Evolutionary conservation across 2,888 invertebrate species (phyloP), one percentile per base, ranked within the genome.

Genomic region (Heliconius cydno): DNA sequence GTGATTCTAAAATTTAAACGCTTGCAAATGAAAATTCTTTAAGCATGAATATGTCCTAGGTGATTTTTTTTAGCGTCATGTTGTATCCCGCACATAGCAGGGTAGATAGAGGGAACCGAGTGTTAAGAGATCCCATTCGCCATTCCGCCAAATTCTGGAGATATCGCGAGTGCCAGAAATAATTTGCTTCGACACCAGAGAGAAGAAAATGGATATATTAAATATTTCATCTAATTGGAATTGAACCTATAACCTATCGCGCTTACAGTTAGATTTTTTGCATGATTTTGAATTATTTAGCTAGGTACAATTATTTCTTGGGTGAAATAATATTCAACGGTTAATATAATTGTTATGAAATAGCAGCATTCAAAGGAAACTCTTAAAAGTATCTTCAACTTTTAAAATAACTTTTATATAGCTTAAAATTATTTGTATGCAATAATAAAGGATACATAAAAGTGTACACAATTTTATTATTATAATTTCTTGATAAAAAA

Each of bases 1-100:
- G 78, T 74, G 75, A 75, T 75, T 75, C 68, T 41, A 34, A 66
- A 78, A 75, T 66, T 75, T 66, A 28, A 65, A 66, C 22, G 41
- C 19, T 65, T 28, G 4, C 63, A 28, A 66, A 65, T 65, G 41
- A 60, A 65, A 75, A 66, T 75, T 66, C 66, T 75, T 75, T 28
- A 75, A 66, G 66, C 65, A 28, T 65, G 22, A 75, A 75, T 34
- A 73, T 52, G 28, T 65, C 65, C 13, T 13, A 57, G 22, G 57
- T 22, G 7, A 7, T 57, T 57, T 22, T 12, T 19, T 52, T 52
- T 52, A 52, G 2, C 19, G 46, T 52, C 19, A 6, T 5, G 7
- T 6, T 19, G 52, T 52, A 19, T 52, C 19, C 52, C 19, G 2
- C 52, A 19, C 52, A 52, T 2, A 52, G 52, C 3, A 6, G 6